Evolutionary conservation across 2,113 vertebrate species (phyloP).

Genomic region (Dunckerocampus dactyliophorus): DNA sequence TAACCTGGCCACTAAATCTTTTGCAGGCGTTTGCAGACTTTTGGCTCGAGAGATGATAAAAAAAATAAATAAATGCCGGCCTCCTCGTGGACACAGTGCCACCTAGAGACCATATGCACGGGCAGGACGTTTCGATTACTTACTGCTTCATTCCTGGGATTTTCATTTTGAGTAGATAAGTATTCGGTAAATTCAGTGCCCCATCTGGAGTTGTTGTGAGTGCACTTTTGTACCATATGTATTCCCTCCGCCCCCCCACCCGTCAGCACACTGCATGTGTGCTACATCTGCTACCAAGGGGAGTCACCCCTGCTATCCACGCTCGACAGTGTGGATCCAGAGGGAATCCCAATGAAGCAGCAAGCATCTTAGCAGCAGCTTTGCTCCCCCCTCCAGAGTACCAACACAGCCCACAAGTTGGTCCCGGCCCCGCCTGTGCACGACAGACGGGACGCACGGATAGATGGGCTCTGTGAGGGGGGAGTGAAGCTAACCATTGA

Average conservation of each 20-base stretch:
- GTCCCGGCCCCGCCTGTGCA: constrained; percentile 14
- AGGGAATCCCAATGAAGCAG: constrained; percentile 61
- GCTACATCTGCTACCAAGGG: constrained; percentile 20
- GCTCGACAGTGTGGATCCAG: constrained; percentile 52
- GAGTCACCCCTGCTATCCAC: constrained; percentile 31
- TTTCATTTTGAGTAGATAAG: constrained; percentile 26
- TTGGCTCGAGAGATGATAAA: constrained; percentile 50
- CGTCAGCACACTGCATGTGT: neutral
- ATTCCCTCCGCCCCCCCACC: neutral
- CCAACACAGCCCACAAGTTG: constrained; percentile 7
- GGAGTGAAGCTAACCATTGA: constrained; percentile 26
- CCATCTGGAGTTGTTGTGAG: neutral
- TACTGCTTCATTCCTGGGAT: neutral
- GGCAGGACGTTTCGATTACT: neutral
- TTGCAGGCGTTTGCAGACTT: constrained; percentile 59
- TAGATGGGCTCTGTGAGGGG: constrained; percentile 8
- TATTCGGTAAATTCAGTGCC: constrained; percentile 8
- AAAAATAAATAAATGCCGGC: constrained; percentile 18
- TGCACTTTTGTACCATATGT: constrained; percentile 23
- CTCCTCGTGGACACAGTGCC: constrained; percentile 47
- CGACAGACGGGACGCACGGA: constrained; percentile 23
- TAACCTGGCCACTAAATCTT: constrained; percentile 63
- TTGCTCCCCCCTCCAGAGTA: neutral
- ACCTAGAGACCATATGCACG: constrained; percentile 44
- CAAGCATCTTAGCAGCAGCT: constrained; percentile 35